Conservation (phyloP, 2,888 invertebrate species). For the Girardia tigrina region DNA sequence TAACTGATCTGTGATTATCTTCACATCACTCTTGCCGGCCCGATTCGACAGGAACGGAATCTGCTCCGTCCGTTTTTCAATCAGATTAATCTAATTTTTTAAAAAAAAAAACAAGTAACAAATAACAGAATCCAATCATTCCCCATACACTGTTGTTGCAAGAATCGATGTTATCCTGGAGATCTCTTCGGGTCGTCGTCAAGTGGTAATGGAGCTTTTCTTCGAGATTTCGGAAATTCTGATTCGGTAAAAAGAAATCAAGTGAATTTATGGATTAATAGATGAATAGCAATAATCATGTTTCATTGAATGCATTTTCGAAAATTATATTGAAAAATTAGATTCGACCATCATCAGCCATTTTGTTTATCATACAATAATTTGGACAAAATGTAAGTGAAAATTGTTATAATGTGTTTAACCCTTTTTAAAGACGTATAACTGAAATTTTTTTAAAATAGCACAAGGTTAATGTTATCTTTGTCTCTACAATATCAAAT, state of each 20-base stretch:
- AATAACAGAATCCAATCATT: not conserved
- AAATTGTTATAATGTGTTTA: too few relatives aligned
- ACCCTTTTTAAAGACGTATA: too few relatives aligned
- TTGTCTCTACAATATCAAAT: too few relatives aligned
- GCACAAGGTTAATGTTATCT: too few relatives aligned
- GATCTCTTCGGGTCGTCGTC: slow-evolving; percentile 26
- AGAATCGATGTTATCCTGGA: slow-evolving; percentile 25
- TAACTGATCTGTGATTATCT: slow-evolving; percentile 23
- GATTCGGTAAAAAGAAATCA: not conserved
- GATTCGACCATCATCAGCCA: too few relatives aligned
- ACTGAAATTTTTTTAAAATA: too few relatives aligned
- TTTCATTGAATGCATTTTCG: too few relatives aligned
- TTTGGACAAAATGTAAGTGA: too few relatives aligned
- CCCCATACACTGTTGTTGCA: not conserved
- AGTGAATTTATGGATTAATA: too few relatives aligned
- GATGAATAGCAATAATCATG: too few relatives aligned
- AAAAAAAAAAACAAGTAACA: not conserved
- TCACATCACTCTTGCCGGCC: not conserved
- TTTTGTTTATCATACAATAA: too few relatives aligned
- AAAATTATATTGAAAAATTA: too few relatives aligned
- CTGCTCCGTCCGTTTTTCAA: slow-evolving; percentile 28
- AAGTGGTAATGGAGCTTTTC: slow-evolving; percentile 29
- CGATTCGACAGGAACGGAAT: not conserved
- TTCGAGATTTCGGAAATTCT: slow-evolving; percentile 29
- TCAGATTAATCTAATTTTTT: slow-evolving; percentile 27